These are phyloP conservation scores for Magallana nippona DNA, from an alignment of 2,888 invertebrate genomes.

Conservation along the genomic window DNA sequence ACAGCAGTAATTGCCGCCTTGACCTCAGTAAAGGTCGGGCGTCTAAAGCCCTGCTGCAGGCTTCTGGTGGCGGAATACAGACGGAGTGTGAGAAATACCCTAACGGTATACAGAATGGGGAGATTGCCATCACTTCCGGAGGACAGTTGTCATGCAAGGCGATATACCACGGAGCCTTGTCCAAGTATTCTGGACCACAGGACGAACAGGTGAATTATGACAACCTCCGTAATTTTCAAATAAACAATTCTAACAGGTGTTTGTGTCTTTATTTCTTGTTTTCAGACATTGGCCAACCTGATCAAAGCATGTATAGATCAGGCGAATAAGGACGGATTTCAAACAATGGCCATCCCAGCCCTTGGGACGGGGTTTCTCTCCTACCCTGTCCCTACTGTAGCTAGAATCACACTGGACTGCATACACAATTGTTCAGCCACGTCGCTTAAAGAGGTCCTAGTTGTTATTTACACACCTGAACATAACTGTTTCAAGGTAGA, in stretches of 20 bases:
- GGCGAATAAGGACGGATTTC: background rate
- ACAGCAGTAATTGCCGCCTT: slow-evolving; percentile 54
- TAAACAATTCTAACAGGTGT: too few species aligned
- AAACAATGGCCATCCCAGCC: slow-evolving; percentile 32
- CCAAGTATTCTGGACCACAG: slow-evolving; percentile 42
- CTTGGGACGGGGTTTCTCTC: slow-evolving; percentile 35
- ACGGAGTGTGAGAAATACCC: slow-evolving; percentile 53
- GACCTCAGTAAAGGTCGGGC: slow-evolving; percentile 56
- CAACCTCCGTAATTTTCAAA: too few species aligned
- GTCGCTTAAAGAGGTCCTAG: slow-evolving; percentile 9
- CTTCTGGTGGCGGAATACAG: slow-evolving; percentile 53
- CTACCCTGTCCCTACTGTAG: background rate
- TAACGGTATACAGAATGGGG: slow-evolving; percentile 49
- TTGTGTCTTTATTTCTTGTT: background rate
- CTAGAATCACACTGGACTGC: background rate
- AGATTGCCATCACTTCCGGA: slow-evolving; percentile 54
- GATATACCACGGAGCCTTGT: slow-evolving; percentile 56
- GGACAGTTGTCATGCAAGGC: slow-evolving; percentile 49
- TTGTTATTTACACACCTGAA: slow-evolving; percentile 2
- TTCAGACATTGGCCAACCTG: background rate
- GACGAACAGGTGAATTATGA: slow-evolving; percentile 42
- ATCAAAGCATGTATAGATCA: slow-evolving; percentile 5
- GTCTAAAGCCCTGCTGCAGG: slow-evolving; percentile 54
- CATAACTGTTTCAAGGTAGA: slow-evolving; percentile 2
- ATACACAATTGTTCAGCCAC: background rate